Conservation (phyloP, 2,888 invertebrate genomes). For the Rhingia rostrata region DNA sequence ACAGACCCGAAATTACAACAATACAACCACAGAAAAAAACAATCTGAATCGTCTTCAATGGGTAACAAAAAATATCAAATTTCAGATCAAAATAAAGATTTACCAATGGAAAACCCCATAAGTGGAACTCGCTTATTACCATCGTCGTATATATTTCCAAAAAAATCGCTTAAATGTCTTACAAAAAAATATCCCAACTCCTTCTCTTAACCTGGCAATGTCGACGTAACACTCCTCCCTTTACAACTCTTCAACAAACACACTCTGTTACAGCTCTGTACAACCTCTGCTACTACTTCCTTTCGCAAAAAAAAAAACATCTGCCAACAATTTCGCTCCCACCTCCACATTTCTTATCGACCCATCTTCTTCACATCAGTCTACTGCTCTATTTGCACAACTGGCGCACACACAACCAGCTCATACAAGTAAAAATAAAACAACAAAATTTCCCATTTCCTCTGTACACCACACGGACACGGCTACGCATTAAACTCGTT, state of each 20-base stretch:
- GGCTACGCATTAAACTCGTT: conserved; percentile 45
- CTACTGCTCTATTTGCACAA: conserved; percentile 49
- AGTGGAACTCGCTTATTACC: too few species aligned
- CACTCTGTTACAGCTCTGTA: conserved; percentile 9
- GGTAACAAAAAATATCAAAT: too few species aligned
- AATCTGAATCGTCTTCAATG: too few species aligned
- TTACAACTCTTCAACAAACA: too few species aligned
- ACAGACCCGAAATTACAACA: too few species aligned
- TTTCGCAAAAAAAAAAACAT: conserved; percentile 32
- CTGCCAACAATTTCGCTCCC: conserved; percentile 35
- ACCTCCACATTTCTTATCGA: neutral
- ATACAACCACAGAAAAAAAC: too few species aligned
- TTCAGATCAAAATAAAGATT: too few species aligned
- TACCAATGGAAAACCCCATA: too few species aligned
- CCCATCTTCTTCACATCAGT: too few species aligned
- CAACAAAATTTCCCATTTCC: conserved; percentile 57
- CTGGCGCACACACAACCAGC: conserved; percentile 17
- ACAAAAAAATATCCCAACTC: neutral
- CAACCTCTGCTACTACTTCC: conserved; percentile 21
- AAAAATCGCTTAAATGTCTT: too few species aligned
- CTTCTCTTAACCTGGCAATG: conserved; percentile 21
- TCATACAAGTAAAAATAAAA: neutral
- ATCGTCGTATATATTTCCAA: too few species aligned
- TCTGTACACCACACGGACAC: conserved; percentile 25
- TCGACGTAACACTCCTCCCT: conserved; percentile 14